Evolutionary conservation across 2,113 vertebrate genomes (phyloP).

Genomic region (Atlantisia rogersi): DNA sequence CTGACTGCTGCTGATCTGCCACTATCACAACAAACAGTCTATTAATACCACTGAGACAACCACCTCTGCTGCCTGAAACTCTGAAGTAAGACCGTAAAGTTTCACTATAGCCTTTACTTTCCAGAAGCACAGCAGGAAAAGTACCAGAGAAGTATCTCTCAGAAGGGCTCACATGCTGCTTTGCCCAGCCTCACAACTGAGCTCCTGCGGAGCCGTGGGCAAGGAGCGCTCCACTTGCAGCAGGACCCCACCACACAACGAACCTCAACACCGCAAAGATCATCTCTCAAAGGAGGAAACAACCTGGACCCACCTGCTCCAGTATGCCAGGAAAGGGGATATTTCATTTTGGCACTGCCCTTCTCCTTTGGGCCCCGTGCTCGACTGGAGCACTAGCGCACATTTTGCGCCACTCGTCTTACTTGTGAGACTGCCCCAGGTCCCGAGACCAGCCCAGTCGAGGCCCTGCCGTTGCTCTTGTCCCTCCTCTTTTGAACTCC

Average conservation of each 20-base stretch:
- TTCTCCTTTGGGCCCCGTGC: neutral
- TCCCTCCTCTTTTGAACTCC: slow-evolving; percentile 93
- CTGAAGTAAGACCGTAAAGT: neutral
- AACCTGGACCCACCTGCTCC: neutral
- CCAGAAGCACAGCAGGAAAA: neutral
- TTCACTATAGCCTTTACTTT: neutral
- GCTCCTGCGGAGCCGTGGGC: fast-evolving
- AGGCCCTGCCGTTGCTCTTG: slow-evolving; percentile 92
- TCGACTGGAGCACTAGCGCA: fast-evolving
- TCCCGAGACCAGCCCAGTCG: slow-evolving; percentile 96
- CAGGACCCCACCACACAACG: neutral
- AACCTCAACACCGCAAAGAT: neutral
- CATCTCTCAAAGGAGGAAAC: neutral
- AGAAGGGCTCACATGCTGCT: fast-evolving
- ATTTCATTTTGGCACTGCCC: neutral
- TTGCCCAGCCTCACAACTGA: fast-evolving
- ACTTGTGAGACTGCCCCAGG: slow-evolving; percentile 88
- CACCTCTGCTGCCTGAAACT: neutral
- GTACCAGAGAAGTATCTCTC: neutral
- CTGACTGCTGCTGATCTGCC: neutral
- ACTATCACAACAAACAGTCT: fast-evolving
- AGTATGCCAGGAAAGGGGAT: neutral
- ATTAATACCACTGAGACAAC: neutral
- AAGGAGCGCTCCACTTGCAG: neutral
- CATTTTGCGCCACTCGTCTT: neutral